Evolutionary conservation across 2,888 invertebrate genomes (phyloP).

Genomic region (Muschampia plurimacula): DNA sequence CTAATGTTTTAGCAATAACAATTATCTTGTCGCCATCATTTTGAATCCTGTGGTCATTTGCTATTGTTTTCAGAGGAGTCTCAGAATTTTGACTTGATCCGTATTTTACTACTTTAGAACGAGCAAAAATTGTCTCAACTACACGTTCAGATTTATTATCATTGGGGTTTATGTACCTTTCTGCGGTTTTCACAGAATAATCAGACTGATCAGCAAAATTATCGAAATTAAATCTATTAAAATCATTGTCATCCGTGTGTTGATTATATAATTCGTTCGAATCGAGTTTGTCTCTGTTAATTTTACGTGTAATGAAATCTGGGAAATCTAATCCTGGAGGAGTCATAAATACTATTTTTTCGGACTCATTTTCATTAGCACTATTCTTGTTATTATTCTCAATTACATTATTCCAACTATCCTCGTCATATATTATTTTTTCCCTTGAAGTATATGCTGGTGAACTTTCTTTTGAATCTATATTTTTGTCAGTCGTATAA

Average conservation of each 20-base stretch:
- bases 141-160: conserved; percentile 33
- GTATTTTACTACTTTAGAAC: conserved; percentile 71
- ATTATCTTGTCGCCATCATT: conserved; percentile 40
- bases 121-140: conserved; percentile 67
- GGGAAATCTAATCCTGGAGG: conserved; percentile 64
- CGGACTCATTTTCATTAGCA: conserved; percentile 35
- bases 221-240: conserved; percentile 39
- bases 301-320: conserved; percentile 65
- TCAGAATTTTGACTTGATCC: conserved; percentile 45
- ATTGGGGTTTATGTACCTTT: background rate
- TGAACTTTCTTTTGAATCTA: conserved; percentile 41
- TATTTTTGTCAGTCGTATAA: conserved; percentile 57
- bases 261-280: conserved; percentile 43
- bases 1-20: conserved; percentile 52
- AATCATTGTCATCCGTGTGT: conserved; percentile 44
- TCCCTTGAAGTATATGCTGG: conserved; percentile 29
- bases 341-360: conserved; percentile 53
- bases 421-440: conserved; percentile 35
- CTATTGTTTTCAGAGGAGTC: background rate
- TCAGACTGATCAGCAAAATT: conserved; percentile 33
- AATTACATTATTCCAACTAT: conserved; percentile 9
- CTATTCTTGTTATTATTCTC: conserved; percentile 25
- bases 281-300: conserved; percentile 49
- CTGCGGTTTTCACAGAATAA: background rate
- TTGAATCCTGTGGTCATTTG: conserved; percentile 12